A percentile compares a stretch with the other conserved stretches of the same genome.
These are phyloP conservation scores for Listronotus oregonensis DNA, from an alignment of 1,140 invertebrate genomes.

Conservation along the genomic window DNA sequence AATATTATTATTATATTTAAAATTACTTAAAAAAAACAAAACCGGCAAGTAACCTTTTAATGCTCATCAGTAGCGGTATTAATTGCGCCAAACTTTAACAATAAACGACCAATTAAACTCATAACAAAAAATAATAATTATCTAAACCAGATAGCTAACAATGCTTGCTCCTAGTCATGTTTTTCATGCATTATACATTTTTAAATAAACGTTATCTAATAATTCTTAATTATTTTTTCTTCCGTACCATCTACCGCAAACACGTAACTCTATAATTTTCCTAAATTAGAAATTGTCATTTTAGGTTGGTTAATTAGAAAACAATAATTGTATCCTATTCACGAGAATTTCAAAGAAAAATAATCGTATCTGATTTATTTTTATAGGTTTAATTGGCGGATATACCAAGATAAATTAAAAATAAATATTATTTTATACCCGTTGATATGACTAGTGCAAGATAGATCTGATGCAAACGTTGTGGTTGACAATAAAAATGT, in stretches of 20 bases:
- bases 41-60: too few relatives aligned
- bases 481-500: conserved; percentile 32
- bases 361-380: conserved; percentile 14
- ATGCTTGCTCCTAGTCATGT: too few relatives aligned
- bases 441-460: conserved; percentile 1
- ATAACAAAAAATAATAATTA: too few relatives aligned
- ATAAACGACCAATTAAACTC: too few relatives aligned
- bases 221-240: not conserved
- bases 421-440: conserved; percentile 14
- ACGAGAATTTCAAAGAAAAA: conserved; percentile 13
- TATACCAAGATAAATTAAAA: conserved; percentile 17
- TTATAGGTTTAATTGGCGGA: conserved; percentile 16
- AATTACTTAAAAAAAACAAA: too few relatives aligned
- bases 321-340: conserved; percentile 18
- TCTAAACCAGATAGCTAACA: too few relatives aligned
- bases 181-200: too few relatives aligned
- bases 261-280: not conserved
- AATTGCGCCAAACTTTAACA: too few relatives aligned
- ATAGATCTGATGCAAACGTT: conserved; percentile 16
- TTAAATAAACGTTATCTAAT: too few relatives aligned
- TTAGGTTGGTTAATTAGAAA: conserved; percentile 7
- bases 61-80: too few relatives aligned
- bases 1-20: too few relatives aligned
- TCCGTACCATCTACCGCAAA: not conserved
- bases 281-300: conserved; percentile 9